These are phyloP conservation scores for Meleagris gallopavo DNA, from an alignment of 2,113 vertebrate species.

Conservation along the genomic window DNA sequence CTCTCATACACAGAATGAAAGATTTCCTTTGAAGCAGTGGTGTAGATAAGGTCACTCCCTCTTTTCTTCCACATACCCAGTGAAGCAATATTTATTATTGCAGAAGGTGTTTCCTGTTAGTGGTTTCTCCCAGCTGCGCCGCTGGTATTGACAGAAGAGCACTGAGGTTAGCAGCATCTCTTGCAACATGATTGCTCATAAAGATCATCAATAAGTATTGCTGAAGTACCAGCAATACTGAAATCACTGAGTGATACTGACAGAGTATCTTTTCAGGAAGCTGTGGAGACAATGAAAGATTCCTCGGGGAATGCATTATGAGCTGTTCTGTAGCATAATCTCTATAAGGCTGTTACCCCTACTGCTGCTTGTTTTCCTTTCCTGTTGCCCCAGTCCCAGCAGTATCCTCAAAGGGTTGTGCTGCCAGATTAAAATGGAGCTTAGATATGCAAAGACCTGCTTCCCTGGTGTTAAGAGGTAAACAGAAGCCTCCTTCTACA, in stretches of 20 bases:
- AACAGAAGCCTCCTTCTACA: not conserved
- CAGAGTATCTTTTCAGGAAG: not conserved
- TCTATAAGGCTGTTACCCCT: not conserved
- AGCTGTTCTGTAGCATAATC: not conserved
- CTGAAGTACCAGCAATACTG: not conserved
- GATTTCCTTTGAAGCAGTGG: not conserved
- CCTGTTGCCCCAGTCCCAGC: not conserved
- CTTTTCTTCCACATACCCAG: not conserved
- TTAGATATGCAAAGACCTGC: not conserved
- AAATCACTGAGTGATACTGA: not conserved
- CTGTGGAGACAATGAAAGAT: accelerated
- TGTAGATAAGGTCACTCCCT: not conserved
- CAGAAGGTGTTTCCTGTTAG: not conserved
- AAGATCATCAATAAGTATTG: not conserved
- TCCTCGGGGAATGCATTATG: not conserved
- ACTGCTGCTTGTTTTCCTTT: not conserved
- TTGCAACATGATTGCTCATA: not conserved
- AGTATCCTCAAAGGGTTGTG: not conserved
- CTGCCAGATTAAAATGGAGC: not conserved
- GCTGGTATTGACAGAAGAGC: not conserved
- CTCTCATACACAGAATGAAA: not conserved
- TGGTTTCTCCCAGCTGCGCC: not conserved
- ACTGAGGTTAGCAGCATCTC: not conserved
- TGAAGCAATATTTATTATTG: not conserved
- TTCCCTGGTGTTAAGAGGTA: not conserved